Base-by-base conservation (phyloP, 2,797 vertebrate genomes). In the Cyclura pinguis region DNA sequence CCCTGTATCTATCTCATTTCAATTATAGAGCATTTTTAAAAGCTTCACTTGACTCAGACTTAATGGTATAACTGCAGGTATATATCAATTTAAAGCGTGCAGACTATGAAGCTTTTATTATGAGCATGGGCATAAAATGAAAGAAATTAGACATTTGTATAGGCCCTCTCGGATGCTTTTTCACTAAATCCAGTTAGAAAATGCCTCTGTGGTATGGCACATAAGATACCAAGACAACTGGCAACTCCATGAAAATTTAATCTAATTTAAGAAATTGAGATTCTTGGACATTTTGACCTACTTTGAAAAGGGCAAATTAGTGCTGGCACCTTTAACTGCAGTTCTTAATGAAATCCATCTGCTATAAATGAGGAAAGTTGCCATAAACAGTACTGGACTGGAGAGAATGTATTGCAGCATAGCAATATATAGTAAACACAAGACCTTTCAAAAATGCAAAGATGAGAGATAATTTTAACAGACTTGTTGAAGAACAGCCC, bases 281-380 rank as follows among this genome's bases (percentile, higher is more conserved):
- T 91, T 91, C 81, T 87, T 91, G 73, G 86, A 87, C 74, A 69
- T 78, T 87, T 55, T 91, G 90, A 91, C 86, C 86, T 91, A 88
- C 90, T 91, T 88, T 88, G 85, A 84, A 91, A 87, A 91, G 90
- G 86, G 86, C 80, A 91, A 91, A 88, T 91, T 91, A 87, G 90
- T 84, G 29, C 80, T 91, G 90, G 90, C 90, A 91, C 90, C 90
- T 91, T 72, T 91, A 84, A 82, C 73, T 83, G 86, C 85, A 77
- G 74, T 91, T 88, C 89, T 91, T 87, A 91, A 87, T 87, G 90
- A 88, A 87, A 84, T 78, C 90, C 90, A 91, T 88, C 81, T 88
- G 90, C 85, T 91, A n/a, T 78, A 91, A 91, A 78, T 84, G 86
- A 84, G 47, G 35, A 84, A 88, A 91, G 80, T 87, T 88, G 35